A percentile compares a stretch with the other conserved stretches of the same genome.
Evolutionary conservation across 2,888 invertebrate species (phyloP).

Genomic region (Axea sp.): DNA sequence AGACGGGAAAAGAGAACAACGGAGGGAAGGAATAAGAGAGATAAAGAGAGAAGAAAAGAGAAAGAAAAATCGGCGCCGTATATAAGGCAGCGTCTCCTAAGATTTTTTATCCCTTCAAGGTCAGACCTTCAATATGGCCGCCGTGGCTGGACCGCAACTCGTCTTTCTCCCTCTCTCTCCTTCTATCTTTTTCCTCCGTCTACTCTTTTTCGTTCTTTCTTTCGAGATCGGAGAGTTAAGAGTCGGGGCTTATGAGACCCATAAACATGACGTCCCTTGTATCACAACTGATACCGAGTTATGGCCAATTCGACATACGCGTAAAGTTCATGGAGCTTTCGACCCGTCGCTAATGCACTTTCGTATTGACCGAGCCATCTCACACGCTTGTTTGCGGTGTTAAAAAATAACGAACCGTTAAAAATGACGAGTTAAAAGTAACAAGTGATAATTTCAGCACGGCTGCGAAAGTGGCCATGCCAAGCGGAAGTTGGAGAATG

Average conservation of each 20-base stretch:
- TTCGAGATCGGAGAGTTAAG: conserved; percentile 60
- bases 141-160: conserved; percentile 70
- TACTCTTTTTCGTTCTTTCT: conserved; percentile 4
- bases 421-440: not conserved
- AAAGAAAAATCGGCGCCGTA: conserved; percentile 46
- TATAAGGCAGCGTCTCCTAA: conserved; percentile 53
- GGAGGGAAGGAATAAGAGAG: not conserved
- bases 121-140: conserved; percentile 73
- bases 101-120: conserved; percentile 58
- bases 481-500: no score
- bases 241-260: conserved; percentile 68
- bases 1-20: conserved; percentile 10
- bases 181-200: not conserved
- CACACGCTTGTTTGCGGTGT: not conserved
- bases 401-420: not conserved
- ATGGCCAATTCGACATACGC: conserved; percentile 55
- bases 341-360: conserved; percentile 54
- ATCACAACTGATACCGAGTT: conserved; percentile 61
- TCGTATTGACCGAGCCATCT: conserved; percentile 39
- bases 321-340: conserved; percentile 54
- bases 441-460: no score
- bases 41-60: conserved; percentile 9
- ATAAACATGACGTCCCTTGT: conserved; percentile 69
- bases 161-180: conserved; percentile 43
- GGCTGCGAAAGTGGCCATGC: no score